Evolutionary conservation across 2,113 vertebrate species (phyloP).

Genomic region (Rhipidura dahli): DNA sequence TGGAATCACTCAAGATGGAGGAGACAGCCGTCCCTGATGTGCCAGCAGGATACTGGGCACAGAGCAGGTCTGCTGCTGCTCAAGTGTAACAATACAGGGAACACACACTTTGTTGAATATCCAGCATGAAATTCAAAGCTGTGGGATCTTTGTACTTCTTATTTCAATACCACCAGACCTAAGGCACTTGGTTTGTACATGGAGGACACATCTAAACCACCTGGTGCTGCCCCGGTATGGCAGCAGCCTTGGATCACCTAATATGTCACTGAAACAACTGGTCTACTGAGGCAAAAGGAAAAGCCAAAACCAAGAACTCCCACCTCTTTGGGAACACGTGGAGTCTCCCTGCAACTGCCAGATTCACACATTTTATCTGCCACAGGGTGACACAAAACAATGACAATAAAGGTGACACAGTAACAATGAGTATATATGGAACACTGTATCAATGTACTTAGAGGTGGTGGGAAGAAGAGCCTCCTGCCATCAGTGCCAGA

Average conservation of each 20-base stretch:
- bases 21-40: rapidly evolving
- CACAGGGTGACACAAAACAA: too few relatives aligned
- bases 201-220: background rate
- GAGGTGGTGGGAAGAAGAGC: background rate
- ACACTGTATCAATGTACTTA: background rate
- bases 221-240: background rate
- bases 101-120: background rate
- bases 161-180: background rate
- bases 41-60: background rate
- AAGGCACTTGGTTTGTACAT: background rate
- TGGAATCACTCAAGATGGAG: background rate
- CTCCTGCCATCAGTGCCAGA: background rate
- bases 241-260: background rate
- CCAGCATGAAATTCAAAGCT: background rate
- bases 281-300: background rate
- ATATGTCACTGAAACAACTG: background rate
- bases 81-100: background rate
- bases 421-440: background rate
- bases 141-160: background rate
- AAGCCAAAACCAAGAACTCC: background rate
- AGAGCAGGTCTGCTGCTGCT: background rate
- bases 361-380: background rate
- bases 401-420: background rate
- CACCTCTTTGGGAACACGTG: background rate
- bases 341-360: background rate